A percentile compares a stretch with the other conserved stretches of the same genome.
Evolutionary conservation across 2,888 invertebrate species (phyloP).

Genomic region (Drosophila sordidula): DNA sequence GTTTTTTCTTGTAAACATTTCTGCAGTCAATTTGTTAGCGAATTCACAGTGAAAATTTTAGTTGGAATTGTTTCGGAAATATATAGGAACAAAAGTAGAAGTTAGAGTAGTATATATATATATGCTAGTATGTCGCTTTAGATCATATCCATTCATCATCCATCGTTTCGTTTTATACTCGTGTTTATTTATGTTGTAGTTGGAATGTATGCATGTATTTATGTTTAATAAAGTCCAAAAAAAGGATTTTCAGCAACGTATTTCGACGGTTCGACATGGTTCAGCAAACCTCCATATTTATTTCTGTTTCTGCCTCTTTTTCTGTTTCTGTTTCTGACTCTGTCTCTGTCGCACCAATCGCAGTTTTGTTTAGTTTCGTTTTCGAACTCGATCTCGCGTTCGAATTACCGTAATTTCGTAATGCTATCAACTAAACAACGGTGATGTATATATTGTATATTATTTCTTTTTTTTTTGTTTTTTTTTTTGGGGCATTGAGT

Average conservation of each 20-base stretch:
- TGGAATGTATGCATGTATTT: constrained; percentile 46
- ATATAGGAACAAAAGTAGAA: constrained; percentile 23
- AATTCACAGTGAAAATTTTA: constrained; percentile 21
- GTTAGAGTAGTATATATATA: constrained; percentile 7
- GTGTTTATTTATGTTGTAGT: constrained; percentile 21
- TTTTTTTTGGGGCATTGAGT: constrained; percentile 61
- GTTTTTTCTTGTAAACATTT: constrained; percentile 34
- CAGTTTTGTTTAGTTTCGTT: constrained; percentile 45
- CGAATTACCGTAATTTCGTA: constrained; percentile 32
- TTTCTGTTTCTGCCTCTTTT: constrained; percentile 9
- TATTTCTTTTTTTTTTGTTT: constrained; percentile 28
- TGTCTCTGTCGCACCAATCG: constrained; percentile 77
- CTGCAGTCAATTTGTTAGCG: constrained; percentile 50
- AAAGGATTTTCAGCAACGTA: constrained; percentile 73
- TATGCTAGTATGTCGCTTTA: constrained; percentile 4
- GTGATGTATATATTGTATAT: constrained; percentile 41
- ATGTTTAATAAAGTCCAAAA: constrained; percentile 61
- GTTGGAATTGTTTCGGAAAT: constrained; percentile 25
- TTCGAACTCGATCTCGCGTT: constrained; percentile 15
- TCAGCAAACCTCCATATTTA: constrained; percentile 68
- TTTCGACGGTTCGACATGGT: constrained; percentile 75
- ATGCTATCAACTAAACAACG: constrained; percentile 74
- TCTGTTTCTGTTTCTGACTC: constrained; percentile 36
- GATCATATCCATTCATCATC: constrained; percentile 22
- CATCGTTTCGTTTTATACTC: constrained; percentile 18